Base-by-base conservation (phyloP, 2,797 vertebrate genomes). In the Chlorospingus semifuscus region DNA sequence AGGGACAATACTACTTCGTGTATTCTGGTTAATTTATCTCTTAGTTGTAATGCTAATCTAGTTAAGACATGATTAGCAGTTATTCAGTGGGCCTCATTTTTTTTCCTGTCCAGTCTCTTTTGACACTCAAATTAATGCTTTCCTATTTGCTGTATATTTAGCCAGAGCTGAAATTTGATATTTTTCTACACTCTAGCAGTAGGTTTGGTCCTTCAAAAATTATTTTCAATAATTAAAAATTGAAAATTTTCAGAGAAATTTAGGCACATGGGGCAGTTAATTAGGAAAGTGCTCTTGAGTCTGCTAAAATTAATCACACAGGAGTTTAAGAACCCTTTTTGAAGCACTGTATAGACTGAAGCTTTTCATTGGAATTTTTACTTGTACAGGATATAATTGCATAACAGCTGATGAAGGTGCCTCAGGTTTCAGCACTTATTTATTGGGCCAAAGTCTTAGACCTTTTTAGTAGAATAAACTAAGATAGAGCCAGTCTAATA, bases 21-120 rank as follows among this genome's bases (percentile, higher is more conserved):
- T 89, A 61, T 92, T 61, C 50, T 86, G 29, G 59, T 92, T 92
- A 94, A 94, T 95, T 97, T 94, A 92, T 93, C 79, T 95, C 91
- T 76, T 91, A 78, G 76, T 85, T 96, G 84, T 89, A 93, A 75
- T 94, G 84, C 79, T 94, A 83, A 88, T 92, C 72, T 89, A 37
- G 79, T 93, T 93, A 93, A 69, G 87, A 92, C 87, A 91, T 92
- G 89, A 95, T 93, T 89, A 95, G 89, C 87, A 81, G 39, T 72
- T 89, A 47, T 69, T 94, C 69, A 8, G 12, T 30, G 26, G 21
- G 12, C 32, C 57, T 92, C 26, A 6, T 91, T 86, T 84, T 94
- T 94, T 90, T 90, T 59, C 81, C 49, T 78, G 36, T 59, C 61
- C 56, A 55, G 76, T 36, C 64, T 83, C 34, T 90, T 94, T 83